These are phyloP conservation scores for Denticeps clupeoides DNA, from an alignment of 2,797 vertebrate species.

Conservation along the genomic window DNA sequence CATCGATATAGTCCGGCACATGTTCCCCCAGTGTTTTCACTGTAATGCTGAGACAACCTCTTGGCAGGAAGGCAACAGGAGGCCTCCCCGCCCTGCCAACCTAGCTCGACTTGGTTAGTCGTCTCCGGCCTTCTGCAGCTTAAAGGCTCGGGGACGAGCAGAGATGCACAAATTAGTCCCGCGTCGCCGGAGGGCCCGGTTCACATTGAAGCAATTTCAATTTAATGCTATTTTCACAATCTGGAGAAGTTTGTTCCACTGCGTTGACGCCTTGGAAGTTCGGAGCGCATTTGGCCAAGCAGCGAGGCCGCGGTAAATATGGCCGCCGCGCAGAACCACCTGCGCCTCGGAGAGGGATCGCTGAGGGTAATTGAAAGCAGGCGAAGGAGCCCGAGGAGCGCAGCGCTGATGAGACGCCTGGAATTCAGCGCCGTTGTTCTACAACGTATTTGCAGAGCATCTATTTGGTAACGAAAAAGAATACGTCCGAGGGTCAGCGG, in stretches of 20 bases:
- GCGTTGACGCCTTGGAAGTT: conserved; percentile 29
- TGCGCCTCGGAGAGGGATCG: conserved; percentile 45
- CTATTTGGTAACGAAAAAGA: too few species aligned
- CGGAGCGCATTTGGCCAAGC: conserved; percentile 12
- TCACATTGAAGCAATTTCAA: conserved; percentile 20
- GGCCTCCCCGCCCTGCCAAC: neutral
- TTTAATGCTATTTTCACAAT: conserved; percentile 46
- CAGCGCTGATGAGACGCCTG: neutral
- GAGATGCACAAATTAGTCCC: neutral
- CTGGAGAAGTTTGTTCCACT: conserved; percentile 40
- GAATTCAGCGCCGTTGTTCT: too few species aligned
- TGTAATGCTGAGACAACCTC: neutral
- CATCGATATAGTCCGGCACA: conserved; percentile 1
- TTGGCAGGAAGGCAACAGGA: neutral
- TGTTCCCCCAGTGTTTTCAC: conserved; percentile 12
- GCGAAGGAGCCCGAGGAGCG: neutral
- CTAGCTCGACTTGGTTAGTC: too few species aligned
- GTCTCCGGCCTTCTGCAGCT: too few species aligned
- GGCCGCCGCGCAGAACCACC: conserved; percentile 32
- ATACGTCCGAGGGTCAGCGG: too few species aligned
- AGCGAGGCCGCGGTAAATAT: conserved; percentile 5
- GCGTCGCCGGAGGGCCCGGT: neutral
- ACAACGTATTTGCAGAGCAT: too few species aligned
- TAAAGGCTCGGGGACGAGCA: too few species aligned
- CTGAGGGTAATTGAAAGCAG: conserved; percentile 16